Evolutionary conservation across 2,797 vertebrate species (phyloP), one percentile per base, ranked within the genome.

Genomic region (Esox masquinongy): DNA sequence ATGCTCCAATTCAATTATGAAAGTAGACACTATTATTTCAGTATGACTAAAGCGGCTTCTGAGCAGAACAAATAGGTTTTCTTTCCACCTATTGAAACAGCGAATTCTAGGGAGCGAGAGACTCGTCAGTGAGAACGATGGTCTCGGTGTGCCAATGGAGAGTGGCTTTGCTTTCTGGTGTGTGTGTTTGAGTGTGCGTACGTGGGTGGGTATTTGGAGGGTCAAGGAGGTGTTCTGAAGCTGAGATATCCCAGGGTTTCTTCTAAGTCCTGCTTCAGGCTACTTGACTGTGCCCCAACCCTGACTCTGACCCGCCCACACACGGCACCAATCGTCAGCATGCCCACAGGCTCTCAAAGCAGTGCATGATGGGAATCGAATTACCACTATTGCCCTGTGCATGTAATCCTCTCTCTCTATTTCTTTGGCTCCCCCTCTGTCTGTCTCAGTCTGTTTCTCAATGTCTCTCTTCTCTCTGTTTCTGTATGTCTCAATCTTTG

Each of bases 331-430:
- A 47, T 47, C 43, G 12, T 14, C 43, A 47, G 12, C 9, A 19
- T 26, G 81, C 68, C 76, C 67, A 36, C 50, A 73, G 15, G 64
- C 29, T 70, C 51, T 26, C 31, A 51, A 66, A 78, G 73, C 75
- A 84, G 78, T 85, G 82, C 84, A 87, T 90, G 79, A 79, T 84
- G 82, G 84, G 83, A 78, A 73, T 86, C 84, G 88, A 79, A 91
- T 92, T 89, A 88, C 29, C 53, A 66, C 26, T 74, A 53, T 24
- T 68, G 50, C 53, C 36, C 14, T 59, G 36, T 17, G 63, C 4
- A 63, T 71, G 53, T 72, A n/a, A 39, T 34, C 3, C 36, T 22
- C 31, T 36, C 36, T 22, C 19, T 68, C 66, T 19, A 34, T 39
- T 17, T 68, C 29, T 34, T 31, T 39, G 29, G 36, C 29, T 14